Conservation (phyloP, 1,140 invertebrate genomes). For the Zaprionus lachaisei region DNA sequence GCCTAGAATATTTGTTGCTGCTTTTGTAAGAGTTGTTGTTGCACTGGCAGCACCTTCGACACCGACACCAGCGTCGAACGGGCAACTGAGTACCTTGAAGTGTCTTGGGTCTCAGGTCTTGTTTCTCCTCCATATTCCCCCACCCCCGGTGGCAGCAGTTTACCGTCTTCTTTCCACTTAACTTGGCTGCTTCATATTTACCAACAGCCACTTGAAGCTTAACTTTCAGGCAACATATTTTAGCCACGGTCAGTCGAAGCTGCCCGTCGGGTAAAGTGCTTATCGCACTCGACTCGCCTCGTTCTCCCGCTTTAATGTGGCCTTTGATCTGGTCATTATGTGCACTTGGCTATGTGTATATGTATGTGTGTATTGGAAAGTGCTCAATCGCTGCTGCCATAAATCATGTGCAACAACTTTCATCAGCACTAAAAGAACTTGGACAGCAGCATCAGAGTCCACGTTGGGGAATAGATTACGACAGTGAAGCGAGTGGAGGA, state of each 20-base stretch:
- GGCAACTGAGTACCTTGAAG: constrained; percentile 6
- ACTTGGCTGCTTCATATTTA: constrained; percentile 62
- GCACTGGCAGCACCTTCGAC: constrained; percentile 9
- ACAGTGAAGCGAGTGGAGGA: not conserved
- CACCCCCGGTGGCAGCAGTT: not conserved
- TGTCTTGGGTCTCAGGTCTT: not conserved
- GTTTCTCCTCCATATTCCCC: not conserved
- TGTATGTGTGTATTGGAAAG: constrained; percentile 37
- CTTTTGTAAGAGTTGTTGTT: not conserved
- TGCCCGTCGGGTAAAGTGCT: constrained; percentile 48
- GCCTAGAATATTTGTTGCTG: not conserved
- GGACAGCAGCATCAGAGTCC: not conserved
- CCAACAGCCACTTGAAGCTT: constrained; percentile 65
- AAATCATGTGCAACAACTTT: constrained; percentile 43
- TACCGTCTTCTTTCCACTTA: constrained; percentile 31
- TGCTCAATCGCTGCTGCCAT: constrained; percentile 45
- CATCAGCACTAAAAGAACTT: not conserved
- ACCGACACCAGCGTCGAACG: constrained; percentile 20
- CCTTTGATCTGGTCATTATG: constrained; percentile 54
- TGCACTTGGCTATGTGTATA: not conserved
- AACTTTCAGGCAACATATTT: constrained; percentile 69
- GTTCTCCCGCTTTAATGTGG: constrained; percentile 23
- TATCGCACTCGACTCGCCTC: constrained; percentile 61
- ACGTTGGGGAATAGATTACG: not conserved
- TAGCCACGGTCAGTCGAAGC: constrained; percentile 24